These are phyloP conservation scores for Gila orcuttii DNA, from an alignment of 2,113 vertebrate species.

Conservation along the genomic window DNA sequence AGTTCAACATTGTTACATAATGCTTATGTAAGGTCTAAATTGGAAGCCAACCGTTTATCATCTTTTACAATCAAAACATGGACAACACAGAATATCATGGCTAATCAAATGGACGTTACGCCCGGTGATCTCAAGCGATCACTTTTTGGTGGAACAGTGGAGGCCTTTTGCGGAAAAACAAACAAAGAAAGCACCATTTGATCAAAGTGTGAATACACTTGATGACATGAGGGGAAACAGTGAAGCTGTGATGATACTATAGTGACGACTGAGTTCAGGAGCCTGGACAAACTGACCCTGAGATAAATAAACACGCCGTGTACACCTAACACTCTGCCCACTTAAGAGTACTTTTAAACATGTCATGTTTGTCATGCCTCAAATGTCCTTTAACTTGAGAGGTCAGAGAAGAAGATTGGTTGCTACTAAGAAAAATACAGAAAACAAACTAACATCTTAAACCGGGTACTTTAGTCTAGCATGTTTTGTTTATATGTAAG, in stretches of 20 bases:
- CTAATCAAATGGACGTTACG: background rate
- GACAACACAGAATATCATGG: background rate
- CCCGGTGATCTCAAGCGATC: background rate
- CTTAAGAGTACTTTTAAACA: constrained; percentile 3
- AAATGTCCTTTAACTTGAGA: constrained; percentile 1
- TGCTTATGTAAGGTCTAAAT: constrained; percentile 12
- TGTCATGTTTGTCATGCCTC: constrained; percentile 9
- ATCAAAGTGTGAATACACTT: constrained; percentile 56
- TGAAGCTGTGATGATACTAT: constrained; percentile 31
- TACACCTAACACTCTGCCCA: constrained; percentile 51
- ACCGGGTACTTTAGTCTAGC: background rate
- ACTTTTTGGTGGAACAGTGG: background rate
- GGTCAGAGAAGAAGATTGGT: background rate
- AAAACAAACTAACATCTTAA: background rate
- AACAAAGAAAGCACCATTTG: constrained; percentile 50
- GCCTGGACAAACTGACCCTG: constrained; percentile 25
- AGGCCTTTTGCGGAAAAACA: constrained; percentile 53
- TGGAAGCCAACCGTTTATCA: constrained; percentile 5
- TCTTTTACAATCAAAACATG: constrained; percentile 28
- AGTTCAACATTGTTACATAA: constrained; percentile 2
- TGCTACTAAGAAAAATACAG: background rate
- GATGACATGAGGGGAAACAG: constrained; percentile 46
- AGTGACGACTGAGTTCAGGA: constrained; percentile 36
- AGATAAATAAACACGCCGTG: constrained; percentile 49
- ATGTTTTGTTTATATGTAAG: too few relatives aligned